These are phyloP conservation scores for Bubo bubo DNA, from an alignment of 2,113 vertebrate species.

Conservation along the genomic window DNA sequence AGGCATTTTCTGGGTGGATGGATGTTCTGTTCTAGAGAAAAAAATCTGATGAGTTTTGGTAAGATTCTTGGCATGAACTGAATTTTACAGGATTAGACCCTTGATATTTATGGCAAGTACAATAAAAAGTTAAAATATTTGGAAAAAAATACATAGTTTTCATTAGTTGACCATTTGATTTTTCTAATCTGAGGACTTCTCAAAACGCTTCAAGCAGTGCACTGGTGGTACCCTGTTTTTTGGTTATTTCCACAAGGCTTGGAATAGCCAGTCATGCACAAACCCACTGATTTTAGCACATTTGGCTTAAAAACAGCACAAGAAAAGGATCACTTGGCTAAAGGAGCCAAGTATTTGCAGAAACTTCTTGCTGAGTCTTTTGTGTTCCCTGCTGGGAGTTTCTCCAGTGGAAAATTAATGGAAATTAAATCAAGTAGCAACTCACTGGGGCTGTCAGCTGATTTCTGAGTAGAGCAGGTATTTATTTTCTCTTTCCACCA, in stretches of 20 bases:
- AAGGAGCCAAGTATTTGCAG: not conserved
- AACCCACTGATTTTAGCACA: not conserved
- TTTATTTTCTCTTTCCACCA: conserved; percentile 39
- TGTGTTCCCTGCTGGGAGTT: conserved; percentile 6
- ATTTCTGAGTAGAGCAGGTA: conserved; percentile 9
- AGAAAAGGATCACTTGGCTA: not conserved
- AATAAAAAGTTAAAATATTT: not conserved
- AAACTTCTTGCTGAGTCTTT: not conserved
- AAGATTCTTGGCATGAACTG: not conserved
- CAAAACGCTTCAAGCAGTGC: not conserved
- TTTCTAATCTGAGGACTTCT: not conserved
- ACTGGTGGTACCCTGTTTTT: not conserved
- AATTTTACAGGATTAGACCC: not conserved
- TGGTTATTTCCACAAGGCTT: not conserved
- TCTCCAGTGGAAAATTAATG: conserved; percentile 17
- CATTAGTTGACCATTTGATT: not conserved
- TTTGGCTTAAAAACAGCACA: not conserved
- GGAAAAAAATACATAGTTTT: not conserved
- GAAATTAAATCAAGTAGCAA: conserved; percentile 19
- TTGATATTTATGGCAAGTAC: not conserved
- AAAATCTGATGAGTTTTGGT: not conserved
- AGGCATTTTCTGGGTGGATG: not conserved
- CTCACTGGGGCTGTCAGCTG: conserved; percentile 1
- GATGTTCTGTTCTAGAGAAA: not conserved
- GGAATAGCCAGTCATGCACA: not conserved